Base-by-base conservation (phyloP, 2,888 invertebrate genomes). In the Heliconius ethilla region DNA sequence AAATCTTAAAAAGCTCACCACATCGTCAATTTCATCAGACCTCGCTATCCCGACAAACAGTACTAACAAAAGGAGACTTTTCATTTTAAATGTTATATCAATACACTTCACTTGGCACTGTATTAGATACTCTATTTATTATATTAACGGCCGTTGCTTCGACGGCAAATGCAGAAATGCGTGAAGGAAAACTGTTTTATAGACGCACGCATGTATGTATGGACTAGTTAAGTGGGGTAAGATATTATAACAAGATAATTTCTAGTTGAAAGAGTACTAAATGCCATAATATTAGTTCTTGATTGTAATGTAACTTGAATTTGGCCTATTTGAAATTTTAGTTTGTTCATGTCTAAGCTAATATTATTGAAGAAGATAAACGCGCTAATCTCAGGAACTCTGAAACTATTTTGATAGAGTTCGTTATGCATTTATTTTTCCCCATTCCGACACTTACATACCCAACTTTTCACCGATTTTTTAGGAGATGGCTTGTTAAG, bases 41-140 rank as follows among this genome's bases (percentile, higher is more conserved):
- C 85, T 86, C 81, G 87, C 93, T 86, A 93, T 89, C 80, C 94
- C 93, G 83, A 94, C 87, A 80, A 93, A 86, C 83, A 92, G 85
- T 85, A 93, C 86, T 82, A 91, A 86, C 83, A 93, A 86, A 81
- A 93, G 82, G 83, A 90, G 79, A 87, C 89, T 85, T 86, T 90
- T 93, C 94, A 94, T 94, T 86, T 86, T 92, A 62, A 80, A 67
- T 67, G 65, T 65, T 59, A 62, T 78, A 85, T 86, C 85, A 84
- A 15, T 82, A 83, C 82, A 82, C 80, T 83, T 85, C 93, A 93
- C 93, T 59, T 88, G 84, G 81, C 89, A 90, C 90, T 84, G 25
- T 65, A 78, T 79, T 79, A 33, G 33, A 33, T 33, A 65, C 75
- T 75, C 51, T 33, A 70, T n/a, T 78, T 80, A 81, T 80, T 80